phyloP scores from a whole-genome alignment of 2,797 vertebrate species.

The Betta splendens region DNA sequence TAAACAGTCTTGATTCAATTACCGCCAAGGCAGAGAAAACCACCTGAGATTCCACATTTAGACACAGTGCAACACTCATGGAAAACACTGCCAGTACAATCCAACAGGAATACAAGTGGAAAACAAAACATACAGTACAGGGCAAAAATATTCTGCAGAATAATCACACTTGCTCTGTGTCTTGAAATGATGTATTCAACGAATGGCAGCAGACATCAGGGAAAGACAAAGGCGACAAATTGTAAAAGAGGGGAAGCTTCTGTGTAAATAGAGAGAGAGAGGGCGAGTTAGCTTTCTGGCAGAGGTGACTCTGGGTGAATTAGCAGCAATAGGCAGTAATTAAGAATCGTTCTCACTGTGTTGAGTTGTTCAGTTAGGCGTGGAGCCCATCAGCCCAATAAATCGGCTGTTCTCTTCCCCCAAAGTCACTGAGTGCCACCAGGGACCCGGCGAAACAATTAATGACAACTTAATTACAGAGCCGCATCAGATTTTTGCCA shows the following conservation, averaged over 20 bases:
- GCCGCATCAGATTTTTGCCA: constrained; percentile 55
- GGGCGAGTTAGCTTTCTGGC: constrained; percentile 53
- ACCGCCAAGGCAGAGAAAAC: constrained; percentile 54
- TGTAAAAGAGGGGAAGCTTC: constrained; percentile 13
- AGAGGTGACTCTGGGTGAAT: constrained; percentile 72
- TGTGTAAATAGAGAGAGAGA: constrained; percentile 2
- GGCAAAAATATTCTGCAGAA: constrained; percentile 21
- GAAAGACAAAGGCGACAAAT: constrained; percentile 3
- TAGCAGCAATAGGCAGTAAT: constrained; percentile 71
- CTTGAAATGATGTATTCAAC: neutral
- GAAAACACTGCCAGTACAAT: constrained; percentile 47
- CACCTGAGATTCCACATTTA: constrained; percentile 73
- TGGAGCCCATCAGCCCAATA: constrained; percentile 66
- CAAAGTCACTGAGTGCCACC: constrained; percentile 54
- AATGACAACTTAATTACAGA: constrained; percentile 74
- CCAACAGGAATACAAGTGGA: constrained; percentile 29
- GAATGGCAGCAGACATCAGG: constrained; percentile 4
- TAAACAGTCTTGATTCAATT: constrained; percentile 75
- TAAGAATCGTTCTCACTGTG: constrained; percentile 70
- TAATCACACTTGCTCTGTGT: constrained; percentile 20
- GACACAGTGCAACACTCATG: constrained; percentile 29
- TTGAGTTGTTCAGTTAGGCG: constrained; percentile 74
- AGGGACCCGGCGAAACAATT: constrained; percentile 70
- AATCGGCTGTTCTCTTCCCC: constrained; percentile 62
- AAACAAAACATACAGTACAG: constrained; percentile 38